Base-by-base conservation (phyloP, 1,140 invertebrate species). In the Chymomyza costata region DNA sequence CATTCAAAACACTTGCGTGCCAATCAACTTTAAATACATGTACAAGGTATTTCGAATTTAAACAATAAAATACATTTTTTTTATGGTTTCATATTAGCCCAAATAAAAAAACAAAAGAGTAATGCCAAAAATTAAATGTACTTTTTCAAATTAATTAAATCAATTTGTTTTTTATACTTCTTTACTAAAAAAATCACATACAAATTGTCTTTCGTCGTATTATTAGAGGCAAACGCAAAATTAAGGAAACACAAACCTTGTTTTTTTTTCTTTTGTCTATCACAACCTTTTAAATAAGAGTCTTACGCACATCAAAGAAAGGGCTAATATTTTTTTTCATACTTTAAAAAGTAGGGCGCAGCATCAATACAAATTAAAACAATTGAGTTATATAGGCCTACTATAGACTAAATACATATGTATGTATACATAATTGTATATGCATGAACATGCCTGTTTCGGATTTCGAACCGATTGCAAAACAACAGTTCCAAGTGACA, bases 261-360 rank as follows among this genome's bases (percentile, higher is more conserved):
- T 17, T 45, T 6, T 21, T 48, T 30, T 41, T 50, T 47, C 58
- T 70, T 47, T 63, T 73, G 57, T 58, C 50, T 80, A 80, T 80
- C 73, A 80, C 73, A 80, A 80, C 73, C 73, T 68, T 70, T 76
- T 41, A 78, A 71, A 78, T 55, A 80, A 78, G 67, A 48, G 66
- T 50, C n/a, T n/a, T n/a, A n/a, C n/a, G n/a, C n/a, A n/a, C n/a
- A n/a, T n/a, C n/a, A n/a, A n/a, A n/a, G n/a, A n/a, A n/a, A n/a
- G n/a, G n/a, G n/a, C n/a, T n/a, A n/a, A n/a, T n/a, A n/a, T n/a
- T n/a, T n/a, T n/a, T 56, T 34, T 34, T 34, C 13, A n/a, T 34
- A 5, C 2, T 34, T 60, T 66, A 78, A 78, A 55, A 76, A 69
- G 28, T 8, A 25, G 21, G 3, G 21, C 3, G 21, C 21, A 25